Evolutionary conservation across 2,113 vertebrate genomes (phyloP), one percentile per base, ranked within the genome.

Genomic region (Nesogale talazaci): DNA sequence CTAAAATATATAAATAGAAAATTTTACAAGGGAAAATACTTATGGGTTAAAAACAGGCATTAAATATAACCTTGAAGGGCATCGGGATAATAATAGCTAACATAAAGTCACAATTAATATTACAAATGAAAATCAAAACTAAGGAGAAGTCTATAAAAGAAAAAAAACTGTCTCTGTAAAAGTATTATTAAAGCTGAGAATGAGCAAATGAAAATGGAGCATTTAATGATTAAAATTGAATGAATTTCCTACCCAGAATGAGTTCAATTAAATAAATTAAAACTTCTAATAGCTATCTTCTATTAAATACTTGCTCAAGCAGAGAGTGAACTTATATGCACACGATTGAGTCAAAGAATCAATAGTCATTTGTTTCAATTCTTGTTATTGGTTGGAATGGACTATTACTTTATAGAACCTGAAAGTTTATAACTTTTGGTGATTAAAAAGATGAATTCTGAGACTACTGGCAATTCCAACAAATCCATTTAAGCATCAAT

Each of bases 201-300:
- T 59, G 2, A 3, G 2, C n/a, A 17, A n/a, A 3, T 19, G 70
- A 1, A 63, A 67, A 61, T 77, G 15, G 23, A 38, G 0, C 12
- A 76, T 70, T 2, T 10, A 38, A 86, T 57, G 27, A 92, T 75
- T 74, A 86, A 93, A 90, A 83, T 70, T 46, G 31, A 83, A 42
- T 59, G 36, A 92, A 79, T 76, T 94, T 52, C 1, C 17, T 76
- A 0, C 70, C 85, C 25, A 86, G 4, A 81, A 3, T 40, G 76
- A 38, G 83, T 92, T 90, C 3, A 86, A 29, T 63, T 74, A 6
- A 15, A 63, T 74, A 84, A 94, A 90, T 82, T 76, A 34, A 90
- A 92, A 75, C 5, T 61, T 52, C 1, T 86, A n/a, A 57, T 69
- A 80, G 29, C 76, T 91, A 19, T 36, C n/a, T 15, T 31, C 10